Evolutionary conservation across 1,140 invertebrate species (phyloP).

Genomic region (Pissodes strobi): DNA sequence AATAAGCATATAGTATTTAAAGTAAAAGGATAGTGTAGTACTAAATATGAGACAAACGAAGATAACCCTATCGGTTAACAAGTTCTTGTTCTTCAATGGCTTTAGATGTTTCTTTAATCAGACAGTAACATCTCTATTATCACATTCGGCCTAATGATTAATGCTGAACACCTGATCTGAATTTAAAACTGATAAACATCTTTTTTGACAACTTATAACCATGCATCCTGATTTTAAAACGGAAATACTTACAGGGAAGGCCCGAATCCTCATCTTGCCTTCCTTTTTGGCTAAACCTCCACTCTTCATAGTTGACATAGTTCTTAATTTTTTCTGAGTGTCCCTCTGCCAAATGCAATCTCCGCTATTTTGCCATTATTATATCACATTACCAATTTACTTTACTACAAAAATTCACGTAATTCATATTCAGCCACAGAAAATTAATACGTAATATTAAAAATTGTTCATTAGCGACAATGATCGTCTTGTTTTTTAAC

Average conservation of each 20-base stretch:
- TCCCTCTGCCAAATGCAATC: neutral
- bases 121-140: too few relatives aligned
- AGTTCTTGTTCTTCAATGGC: too few relatives aligned
- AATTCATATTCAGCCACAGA: conserved; percentile 15
- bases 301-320: conserved; percentile 67
- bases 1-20: too few relatives aligned
- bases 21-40: too few relatives aligned
- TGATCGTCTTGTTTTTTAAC: conserved; percentile 26
- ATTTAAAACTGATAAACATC: neutral
- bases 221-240: too few relatives aligned
- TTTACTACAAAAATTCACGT: neutral
- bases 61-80: too few relatives aligned
- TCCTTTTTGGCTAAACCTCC: conserved; percentile 82
- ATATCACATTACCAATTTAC: neutral
- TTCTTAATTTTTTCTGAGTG: conserved; percentile 34
- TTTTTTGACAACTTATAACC: too few relatives aligned
- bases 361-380: conserved; percentile 8
- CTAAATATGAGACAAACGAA: too few relatives aligned
- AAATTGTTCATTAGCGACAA: conserved; percentile 15
- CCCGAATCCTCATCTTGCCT: conserved; percentile 95
- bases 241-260: conserved; percentile 85
- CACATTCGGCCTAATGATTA: too few relatives aligned
- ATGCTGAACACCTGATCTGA: neutral
- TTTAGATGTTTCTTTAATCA: too few relatives aligned
- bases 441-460: conserved; percentile 6